A percentile compares a stretch with the other conserved stretches of the same genome.
phyloP scores from a whole-genome alignment of 2,888 invertebrate species.

The Oscheius sp. region DNA sequence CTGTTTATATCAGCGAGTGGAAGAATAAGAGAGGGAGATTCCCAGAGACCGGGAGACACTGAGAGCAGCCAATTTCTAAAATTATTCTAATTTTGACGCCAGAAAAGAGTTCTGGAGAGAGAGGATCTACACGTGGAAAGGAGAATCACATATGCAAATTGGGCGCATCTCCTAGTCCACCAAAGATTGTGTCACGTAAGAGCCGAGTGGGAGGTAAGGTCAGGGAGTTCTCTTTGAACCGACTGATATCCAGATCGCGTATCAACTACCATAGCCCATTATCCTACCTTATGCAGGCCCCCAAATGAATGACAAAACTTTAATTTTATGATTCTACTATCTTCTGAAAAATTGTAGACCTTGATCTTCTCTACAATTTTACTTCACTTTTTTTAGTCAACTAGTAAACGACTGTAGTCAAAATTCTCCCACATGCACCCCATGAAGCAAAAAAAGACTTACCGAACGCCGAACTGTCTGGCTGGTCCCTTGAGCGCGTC shows the following conservation, averaged over 20 bases:
- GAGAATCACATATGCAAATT: slow-evolving; percentile 8
- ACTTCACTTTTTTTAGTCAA: neutral
- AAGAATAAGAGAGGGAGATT: neutral
- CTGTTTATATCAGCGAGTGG: too few relatives aligned
- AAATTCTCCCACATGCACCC: too few relatives aligned
- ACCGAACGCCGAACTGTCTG: slow-evolving; percentile 18
- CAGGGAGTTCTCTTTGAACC: neutral
- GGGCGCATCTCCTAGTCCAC: slow-evolving; percentile 14
- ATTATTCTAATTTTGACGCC: slow-evolving; percentile 1
- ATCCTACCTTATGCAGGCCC: neutral
- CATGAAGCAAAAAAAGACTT: neutral
- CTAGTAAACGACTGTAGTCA: too few relatives aligned
- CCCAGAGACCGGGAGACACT: neutral
- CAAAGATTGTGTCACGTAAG: slow-evolving; percentile 17
- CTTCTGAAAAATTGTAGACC: neutral
- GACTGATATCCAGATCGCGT: neutral
- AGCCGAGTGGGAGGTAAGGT: neutral
- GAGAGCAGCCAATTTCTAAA: slow-evolving; percentile 11
- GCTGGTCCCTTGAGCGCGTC: slow-evolving; percentile 12
- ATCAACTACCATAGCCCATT: too few relatives aligned
- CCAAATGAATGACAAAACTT: too few relatives aligned
- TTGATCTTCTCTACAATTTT: neutral
- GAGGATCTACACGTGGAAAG: neutral
- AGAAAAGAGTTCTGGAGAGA: neutral
- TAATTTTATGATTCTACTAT: too few relatives aligned